A percentile compares a stretch with the other conserved stretches of the same genome.
These are phyloP conservation scores for Picus viridis DNA, from an alignment of 2,797 vertebrate species.

Conservation along the genomic window DNA sequence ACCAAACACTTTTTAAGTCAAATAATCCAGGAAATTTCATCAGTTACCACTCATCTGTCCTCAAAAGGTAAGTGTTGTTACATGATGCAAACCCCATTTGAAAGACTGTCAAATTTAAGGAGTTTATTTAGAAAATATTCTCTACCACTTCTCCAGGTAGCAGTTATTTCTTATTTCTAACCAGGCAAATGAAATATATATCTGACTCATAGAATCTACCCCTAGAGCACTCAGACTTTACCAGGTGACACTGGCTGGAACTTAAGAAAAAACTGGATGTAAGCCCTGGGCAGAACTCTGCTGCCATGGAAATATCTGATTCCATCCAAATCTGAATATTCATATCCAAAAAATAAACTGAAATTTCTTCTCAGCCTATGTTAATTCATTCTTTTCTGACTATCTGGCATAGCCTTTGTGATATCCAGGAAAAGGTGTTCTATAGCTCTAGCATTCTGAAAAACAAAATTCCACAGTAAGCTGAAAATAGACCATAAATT, in stretches of 20 bases:
- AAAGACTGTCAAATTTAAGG: neutral
- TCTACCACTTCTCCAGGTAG: neutral
- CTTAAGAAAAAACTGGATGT: neutral
- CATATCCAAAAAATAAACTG: neutral
- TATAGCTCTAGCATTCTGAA: neutral
- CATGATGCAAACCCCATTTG: neutral
- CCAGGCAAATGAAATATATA: neutral
- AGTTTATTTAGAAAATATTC: neutral
- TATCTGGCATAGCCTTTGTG: neutral
- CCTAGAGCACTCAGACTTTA: neutral
- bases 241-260: constrained; percentile 21
- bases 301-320: neutral
- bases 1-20: neutral
- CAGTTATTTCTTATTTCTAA: neutral
- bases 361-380: constrained; percentile 6
- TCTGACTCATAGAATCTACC: neutral
- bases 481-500: neutral
- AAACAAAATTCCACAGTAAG: neutral
- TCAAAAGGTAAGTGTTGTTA: neutral
- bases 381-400: neutral
- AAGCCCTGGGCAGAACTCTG: neutral
- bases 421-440: neutral
- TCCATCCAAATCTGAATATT: neutral
- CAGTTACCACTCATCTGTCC: neutral
- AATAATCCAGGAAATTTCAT: neutral